These are phyloP conservation scores for Scotopteryx bipunctaria DNA, from an alignment of 2,888 invertebrate genomes.

Conservation along the genomic window DNA sequence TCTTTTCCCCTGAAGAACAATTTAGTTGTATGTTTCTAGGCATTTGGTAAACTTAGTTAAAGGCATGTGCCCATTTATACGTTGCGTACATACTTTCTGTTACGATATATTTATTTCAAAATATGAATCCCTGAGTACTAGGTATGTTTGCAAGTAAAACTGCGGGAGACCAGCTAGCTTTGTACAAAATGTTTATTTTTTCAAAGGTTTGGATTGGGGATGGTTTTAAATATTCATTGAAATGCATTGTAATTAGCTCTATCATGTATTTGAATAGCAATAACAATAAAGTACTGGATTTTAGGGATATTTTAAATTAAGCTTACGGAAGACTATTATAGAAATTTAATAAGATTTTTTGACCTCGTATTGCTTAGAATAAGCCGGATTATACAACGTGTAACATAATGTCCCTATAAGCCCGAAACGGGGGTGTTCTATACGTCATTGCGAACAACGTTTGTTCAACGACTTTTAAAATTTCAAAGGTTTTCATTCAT, in stretches of 20 bases:
- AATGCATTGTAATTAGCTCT: conserved; percentile 12
- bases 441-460: no score
- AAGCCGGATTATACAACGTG: conserved; percentile 7
- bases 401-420: no score
- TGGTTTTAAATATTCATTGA: background rate
- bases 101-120: no score
- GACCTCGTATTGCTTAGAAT: conserved; percentile 23
- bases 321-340: conserved; percentile 23
- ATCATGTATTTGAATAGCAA: conserved; percentile 24
- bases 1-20: no score
- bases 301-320: conserved; percentile 22
- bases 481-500: no score
- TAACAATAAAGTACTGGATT: conserved; percentile 27
- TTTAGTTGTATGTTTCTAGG: background rate
- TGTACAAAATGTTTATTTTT: no score
- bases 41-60: background rate
- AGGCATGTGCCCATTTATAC: background rate
- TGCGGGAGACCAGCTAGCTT: no score
- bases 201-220: background rate
- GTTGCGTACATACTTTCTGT: background rate
- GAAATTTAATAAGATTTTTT: conserved; percentile 22
- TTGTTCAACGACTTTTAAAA: no score
- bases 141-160: no score
- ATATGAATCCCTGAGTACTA: no score
- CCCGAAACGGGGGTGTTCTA: no score